Percentiles rank a stretch among this genome's conserved stretches.
Conservation (phyloP, 1,140 invertebrate genomes). For the Nautilus pompilius region DNA sequence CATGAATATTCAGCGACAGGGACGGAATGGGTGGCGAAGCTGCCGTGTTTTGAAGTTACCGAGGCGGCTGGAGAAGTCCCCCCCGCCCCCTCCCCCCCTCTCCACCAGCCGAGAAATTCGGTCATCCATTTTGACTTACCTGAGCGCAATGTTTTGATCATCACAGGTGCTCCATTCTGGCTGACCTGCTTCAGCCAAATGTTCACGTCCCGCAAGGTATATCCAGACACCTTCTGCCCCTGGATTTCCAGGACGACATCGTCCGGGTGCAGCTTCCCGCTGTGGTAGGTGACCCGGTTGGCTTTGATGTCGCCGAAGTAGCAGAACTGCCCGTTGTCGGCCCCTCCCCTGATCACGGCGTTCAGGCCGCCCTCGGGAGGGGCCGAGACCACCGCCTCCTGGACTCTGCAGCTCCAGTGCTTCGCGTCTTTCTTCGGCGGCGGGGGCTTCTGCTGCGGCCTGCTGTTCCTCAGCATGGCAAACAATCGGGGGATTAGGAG, state of each 20-base stretch:
- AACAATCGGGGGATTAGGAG: no score
- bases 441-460: no score
- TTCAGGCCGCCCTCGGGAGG: slow-evolving; percentile 46
- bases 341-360: slow-evolving; percentile 58
- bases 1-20: no score
- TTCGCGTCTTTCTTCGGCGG: slow-evolving; percentile 23
- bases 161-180: slow-evolving; percentile 60
- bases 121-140: no score
- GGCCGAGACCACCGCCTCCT: slow-evolving; percentile 49
- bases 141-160: slow-evolving; percentile 60
- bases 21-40: no score
- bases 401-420: slow-evolving; percentile 49
- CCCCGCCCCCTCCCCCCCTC: no score
- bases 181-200: slow-evolving; percentile 63
- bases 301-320: slow-evolving; percentile 56
- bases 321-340: slow-evolving; percentile 64
- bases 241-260: slow-evolving; percentile 66
- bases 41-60: no score
- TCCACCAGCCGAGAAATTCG: no score
- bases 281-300: slow-evolving; percentile 56
- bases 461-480: no score
- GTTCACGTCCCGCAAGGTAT: slow-evolving; percentile 63
- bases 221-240: slow-evolving; percentile 66
- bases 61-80: no score
- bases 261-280: slow-evolving; percentile 47